phyloP scores from a whole-genome alignment of 2,797 vertebrate species.

The Leptatherina wallacei region DNA sequence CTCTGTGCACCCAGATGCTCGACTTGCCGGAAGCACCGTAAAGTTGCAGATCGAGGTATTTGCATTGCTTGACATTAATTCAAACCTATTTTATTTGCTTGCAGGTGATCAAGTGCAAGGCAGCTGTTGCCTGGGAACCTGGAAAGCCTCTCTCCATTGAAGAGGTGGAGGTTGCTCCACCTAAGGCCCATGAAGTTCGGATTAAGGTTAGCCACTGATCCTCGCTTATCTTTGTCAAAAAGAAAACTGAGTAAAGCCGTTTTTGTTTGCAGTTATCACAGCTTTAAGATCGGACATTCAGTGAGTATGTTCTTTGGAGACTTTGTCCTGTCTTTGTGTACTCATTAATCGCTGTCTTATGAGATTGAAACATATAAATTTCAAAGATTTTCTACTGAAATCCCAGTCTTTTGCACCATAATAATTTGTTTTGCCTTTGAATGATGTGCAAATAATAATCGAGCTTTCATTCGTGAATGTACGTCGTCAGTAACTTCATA shows the following conservation, averaged over 20 bases:
- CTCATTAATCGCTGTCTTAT: no score
- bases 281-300: neutral
- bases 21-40: neutral
- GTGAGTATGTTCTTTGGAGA: neutral
- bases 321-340: neutral
- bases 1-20: neutral
- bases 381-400: neutral
- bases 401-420: neutral
- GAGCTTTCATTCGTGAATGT: neutral
- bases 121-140: conserved; percentile 94
- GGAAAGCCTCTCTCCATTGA: conserved; percentile 93
- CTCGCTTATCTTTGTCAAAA: rapidly evolving
- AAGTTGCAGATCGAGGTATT: neutral
- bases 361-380: no score
- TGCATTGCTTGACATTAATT: neutral
- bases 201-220: conserved; percentile 87
- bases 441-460: neutral
- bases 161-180: conserved; percentile 94
- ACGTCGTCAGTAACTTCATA: neutral
- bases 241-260: no score
- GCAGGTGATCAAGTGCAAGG: conserved; percentile 95
- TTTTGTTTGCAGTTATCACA: neutral
- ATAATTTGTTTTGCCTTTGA: neutral
- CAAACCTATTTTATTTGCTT: neutral
- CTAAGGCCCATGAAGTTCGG: conserved; percentile 93